Percentiles rank a stretch among this genome's conserved stretches.
Evolutionary conservation across 1,140 invertebrate species (phyloP).

Genomic region (Hyles vespertilio): DNA sequence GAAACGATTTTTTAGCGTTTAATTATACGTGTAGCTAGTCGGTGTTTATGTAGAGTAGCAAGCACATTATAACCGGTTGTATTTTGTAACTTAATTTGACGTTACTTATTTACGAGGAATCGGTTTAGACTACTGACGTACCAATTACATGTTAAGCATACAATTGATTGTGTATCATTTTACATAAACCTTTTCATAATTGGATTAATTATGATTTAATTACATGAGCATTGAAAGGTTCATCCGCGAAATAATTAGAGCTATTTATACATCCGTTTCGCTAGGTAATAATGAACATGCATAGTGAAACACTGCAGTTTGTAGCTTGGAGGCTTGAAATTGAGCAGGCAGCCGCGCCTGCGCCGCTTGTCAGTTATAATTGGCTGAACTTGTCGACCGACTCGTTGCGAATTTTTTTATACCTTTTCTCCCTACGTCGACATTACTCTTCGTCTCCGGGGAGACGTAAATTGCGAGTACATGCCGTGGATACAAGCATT

Average conservation of each 20-base stretch:
- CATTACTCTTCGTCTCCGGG: slow-evolving; percentile 74
- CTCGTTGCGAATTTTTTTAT: slow-evolving; percentile 54
- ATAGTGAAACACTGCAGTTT: slow-evolving; percentile 6
- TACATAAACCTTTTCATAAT: too few relatives aligned
- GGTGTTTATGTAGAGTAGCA: too few relatives aligned
- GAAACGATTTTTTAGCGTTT: too few relatives aligned
- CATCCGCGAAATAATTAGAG: slow-evolving; percentile 17
- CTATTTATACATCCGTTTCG: slow-evolving; percentile 4
- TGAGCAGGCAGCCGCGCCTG: slow-evolving; percentile 39
- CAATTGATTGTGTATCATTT: too few relatives aligned
- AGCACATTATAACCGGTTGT: too few relatives aligned
- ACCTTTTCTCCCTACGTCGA: slow-evolving; percentile 54
- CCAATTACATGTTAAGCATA: too few relatives aligned
- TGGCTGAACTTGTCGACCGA: slow-evolving; percentile 74
- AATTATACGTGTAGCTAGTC: too few relatives aligned
- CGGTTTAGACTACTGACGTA: too few relatives aligned
- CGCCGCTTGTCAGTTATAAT: slow-evolving; percentile 73
- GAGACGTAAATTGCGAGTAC: slow-evolving; percentile 68
- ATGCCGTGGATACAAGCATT: slow-evolving; percentile 61
- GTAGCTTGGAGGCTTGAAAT: slow-evolving; percentile 39
- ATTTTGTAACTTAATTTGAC: too few relatives aligned
- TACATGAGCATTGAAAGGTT: slow-evolving; percentile 19
- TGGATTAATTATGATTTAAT: too few relatives aligned
- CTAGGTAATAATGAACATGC: not conserved
- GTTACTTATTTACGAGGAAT: too few relatives aligned